Percentiles rank a stretch among this genome's conserved stretches.
These are phyloP conservation scores for Centropristis striata DNA, from an alignment of 2,113 vertebrate species.

Conservation along the genomic window DNA sequence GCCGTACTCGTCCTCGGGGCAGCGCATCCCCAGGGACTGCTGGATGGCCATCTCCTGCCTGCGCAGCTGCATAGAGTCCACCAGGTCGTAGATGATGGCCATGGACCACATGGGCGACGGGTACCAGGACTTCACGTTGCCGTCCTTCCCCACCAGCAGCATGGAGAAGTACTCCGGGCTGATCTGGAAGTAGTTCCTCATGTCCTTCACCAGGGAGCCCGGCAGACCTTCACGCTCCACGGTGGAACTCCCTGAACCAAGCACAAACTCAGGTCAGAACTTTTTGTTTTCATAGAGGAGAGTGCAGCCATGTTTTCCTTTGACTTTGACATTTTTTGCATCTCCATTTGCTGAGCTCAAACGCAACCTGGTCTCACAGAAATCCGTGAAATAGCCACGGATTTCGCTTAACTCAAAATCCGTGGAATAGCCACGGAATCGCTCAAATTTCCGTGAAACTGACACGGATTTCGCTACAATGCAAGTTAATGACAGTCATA, in stretches of 20 bases:
- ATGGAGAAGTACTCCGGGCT: constrained; percentile 99
- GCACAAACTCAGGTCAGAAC: background rate
- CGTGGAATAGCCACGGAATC: too few relatives aligned
- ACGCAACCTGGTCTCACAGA: too few relatives aligned
- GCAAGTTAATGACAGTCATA: too few relatives aligned
- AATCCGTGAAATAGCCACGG: too few relatives aligned
- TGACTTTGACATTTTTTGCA: constrained; percentile 12
- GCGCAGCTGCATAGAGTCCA: constrained; percentile 99
- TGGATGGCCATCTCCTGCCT: constrained; percentile 99
- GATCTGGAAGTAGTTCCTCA: constrained; percentile 98
- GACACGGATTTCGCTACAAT: too few relatives aligned
- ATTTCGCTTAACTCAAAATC: too few relatives aligned
- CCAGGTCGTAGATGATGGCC: constrained; percentile 97
- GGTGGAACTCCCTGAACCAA: constrained; percentile 89
- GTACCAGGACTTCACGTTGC: constrained; percentile 99
- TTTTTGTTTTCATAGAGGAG: background rate
- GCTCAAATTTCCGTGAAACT: too few relatives aligned
- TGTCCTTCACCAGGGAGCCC: constrained; percentile 92
- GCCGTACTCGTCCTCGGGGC: constrained; percentile 96
- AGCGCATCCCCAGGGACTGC: constrained; percentile 97
- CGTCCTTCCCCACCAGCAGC: constrained; percentile 98
- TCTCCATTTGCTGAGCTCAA: background rate
- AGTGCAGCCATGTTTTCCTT: background rate
- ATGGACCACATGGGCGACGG: constrained; percentile 99
- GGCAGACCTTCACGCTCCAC: constrained; percentile 96